phyloP scores from a whole-genome alignment of 2,888 invertebrate species.

The Tribolium freemani region DNA sequence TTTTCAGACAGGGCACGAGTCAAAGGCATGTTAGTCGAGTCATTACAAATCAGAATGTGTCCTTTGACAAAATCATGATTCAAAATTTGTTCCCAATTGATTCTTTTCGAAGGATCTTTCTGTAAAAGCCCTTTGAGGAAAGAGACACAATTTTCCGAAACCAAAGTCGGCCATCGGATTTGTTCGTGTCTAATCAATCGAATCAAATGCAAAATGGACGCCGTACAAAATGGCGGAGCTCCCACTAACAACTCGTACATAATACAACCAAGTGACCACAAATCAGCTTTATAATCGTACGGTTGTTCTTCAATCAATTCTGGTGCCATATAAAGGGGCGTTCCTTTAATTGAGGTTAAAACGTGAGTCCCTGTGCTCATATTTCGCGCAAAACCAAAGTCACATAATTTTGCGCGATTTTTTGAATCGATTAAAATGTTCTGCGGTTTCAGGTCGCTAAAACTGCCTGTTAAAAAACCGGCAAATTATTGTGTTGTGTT shows the following conservation, averaged over 20 bases:
- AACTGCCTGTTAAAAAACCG: conserved; percentile 18
- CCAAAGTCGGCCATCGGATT: conserved; percentile 90
- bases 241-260: conserved; percentile 92
- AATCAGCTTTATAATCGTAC: conserved; percentile 94
- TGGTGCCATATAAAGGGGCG: conserved; percentile 96
- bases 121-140: conserved; percentile 90
- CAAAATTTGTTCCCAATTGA: conserved; percentile 90
- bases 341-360: conserved; percentile 93
- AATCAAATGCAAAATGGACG: conserved; percentile 89
- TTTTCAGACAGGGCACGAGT: conserved; percentile 82
- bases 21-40: conserved; percentile 75
- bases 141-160: conserved; percentile 83
- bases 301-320: conserved; percentile 93
- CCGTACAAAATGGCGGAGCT: conserved; percentile 92
- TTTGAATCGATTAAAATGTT: conserved; percentile 89
- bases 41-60: conserved; percentile 77
- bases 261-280: conserved; percentile 96
- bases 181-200: conserved; percentile 87
- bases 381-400: conserved; percentile 94
- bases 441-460: conserved; percentile 93
- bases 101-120: conserved; percentile 87
- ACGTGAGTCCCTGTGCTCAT: conserved; percentile 95
- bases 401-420: conserved; percentile 90
- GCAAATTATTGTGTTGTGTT: conserved; percentile 33
- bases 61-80: conserved; percentile 89